Evolutionary conservation across 1,140 invertebrate species (phyloP), one percentile per base, ranked within the genome.

Genomic region (Plectrocnemia conspersa): DNA sequence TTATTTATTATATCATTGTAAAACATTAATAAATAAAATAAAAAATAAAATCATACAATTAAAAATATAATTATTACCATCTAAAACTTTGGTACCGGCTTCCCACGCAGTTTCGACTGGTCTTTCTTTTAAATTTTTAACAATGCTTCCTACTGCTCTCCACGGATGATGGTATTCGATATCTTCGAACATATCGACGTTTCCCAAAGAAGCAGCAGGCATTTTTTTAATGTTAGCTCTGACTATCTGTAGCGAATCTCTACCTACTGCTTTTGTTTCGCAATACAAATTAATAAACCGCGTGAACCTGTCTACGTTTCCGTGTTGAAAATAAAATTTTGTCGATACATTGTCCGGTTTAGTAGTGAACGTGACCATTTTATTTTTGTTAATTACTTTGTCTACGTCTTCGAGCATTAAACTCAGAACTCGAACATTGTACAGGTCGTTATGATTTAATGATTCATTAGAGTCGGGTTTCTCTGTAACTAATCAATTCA

Each of bases 281-380:
- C 85, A 65, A 41, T 73, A 65, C 45, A 68, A 74, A 62, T 82
- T 82, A 13, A 89, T 70, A 32, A 79, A 75, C 21, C 79, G 77
- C 6, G 92, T 73, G 65, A 95, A 86, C 54, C 81, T 80, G 64
- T 89, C 85, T 5, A 87, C 88, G 60, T 91, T 91, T 7, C 85
- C 88, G 63, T 88, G 80, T 67, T 92, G 88, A 71, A 95, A 95
- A 63, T 91, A 86, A 64, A 90, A 84, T 11, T 85, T 84, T 56
- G 85, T 42, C 85, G 59, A 88, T 83, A 53, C 82, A 80, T 85
- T 83, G 65, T 88, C 84, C 63, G 85, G 82, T 7, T 82, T 82
- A 54, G 82, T 79, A 89, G 82, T 40, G 82, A 54, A 90, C 71
- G 44, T 85, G 80, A 42, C 85, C 81, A 27, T 80, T 82, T 84